Evolutionary conservation across 2,797 vertebrate genomes (phyloP).

Genomic region (Remorina albescens): DNA sequence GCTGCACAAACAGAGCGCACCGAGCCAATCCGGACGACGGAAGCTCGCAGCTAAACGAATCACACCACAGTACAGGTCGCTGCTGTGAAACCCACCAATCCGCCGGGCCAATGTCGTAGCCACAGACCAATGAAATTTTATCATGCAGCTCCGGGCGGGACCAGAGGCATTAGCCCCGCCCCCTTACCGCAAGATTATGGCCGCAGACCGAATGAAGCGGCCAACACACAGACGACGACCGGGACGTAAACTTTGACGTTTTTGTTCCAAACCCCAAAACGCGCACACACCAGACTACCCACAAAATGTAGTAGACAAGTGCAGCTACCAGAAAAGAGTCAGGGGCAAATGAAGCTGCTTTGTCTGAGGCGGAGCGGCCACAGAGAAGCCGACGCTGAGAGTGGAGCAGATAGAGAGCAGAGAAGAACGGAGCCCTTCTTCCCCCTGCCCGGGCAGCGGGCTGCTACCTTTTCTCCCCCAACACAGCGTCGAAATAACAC

Average conservation of each 20-base stretch:
- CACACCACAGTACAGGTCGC: background rate
- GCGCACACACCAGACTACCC: conserved; percentile 6
- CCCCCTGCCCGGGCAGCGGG: conserved; percentile 49
- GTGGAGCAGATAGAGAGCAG: conserved; percentile 71
- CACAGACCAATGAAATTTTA: conserved; percentile 55
- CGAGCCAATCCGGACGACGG: conserved; percentile 35
- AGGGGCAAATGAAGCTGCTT: background rate
- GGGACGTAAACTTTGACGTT: conserved; percentile 72
- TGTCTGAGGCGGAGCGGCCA: conserved; percentile 47
- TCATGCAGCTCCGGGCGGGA: conserved; percentile 63
- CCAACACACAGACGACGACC: conserved; percentile 44
- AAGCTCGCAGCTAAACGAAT: conserved; percentile 49
- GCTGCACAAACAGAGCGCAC: conserved; percentile 13
- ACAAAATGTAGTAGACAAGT: conserved; percentile 41
- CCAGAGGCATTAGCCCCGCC: conserved; percentile 57
- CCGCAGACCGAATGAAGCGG: conserved; percentile 78
- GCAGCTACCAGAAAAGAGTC: conserved; percentile 16
- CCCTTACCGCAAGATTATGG: conserved; percentile 85
- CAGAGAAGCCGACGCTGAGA: conserved; percentile 59
- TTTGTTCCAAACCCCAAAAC: conserved; percentile 49
- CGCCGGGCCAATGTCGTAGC: rapidly evolving
- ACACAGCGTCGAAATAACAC: conserved; percentile 67
- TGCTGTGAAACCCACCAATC: conserved; percentile 51
- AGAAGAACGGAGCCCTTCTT: conserved; percentile 69
- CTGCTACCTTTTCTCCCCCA: conserved; percentile 59